phyloP scores from a whole-genome alignment of 2,113 vertebrate genomes.

The Calidris pugnax region DNA sequence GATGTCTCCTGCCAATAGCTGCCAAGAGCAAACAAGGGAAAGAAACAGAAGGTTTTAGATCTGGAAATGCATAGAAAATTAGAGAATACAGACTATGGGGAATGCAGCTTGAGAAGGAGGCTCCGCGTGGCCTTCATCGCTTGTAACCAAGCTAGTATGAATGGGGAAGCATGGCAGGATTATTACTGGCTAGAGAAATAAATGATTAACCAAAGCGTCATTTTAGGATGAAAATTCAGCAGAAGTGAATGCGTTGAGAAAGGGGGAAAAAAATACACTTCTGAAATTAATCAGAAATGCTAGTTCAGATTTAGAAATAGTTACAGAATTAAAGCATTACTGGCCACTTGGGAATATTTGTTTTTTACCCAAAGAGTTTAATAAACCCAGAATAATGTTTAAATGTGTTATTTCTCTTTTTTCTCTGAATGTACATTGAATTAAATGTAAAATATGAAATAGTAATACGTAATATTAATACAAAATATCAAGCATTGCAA shows the following conservation, averaged over 20 bases:
- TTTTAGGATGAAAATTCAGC: background rate
- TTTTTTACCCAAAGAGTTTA: background rate
- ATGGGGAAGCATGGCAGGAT: background rate
- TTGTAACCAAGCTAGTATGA: background rate
- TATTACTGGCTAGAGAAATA: background rate
- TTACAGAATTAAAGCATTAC: background rate
- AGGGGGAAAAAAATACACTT: background rate
- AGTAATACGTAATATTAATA: background rate
- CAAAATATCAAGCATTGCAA: background rate
- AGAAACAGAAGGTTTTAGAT: constrained; percentile 57
- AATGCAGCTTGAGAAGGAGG: constrained; percentile 15
- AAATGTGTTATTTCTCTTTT: background rate
- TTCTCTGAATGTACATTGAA: background rate
- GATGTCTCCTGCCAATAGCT: constrained; percentile 62
- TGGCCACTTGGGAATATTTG: background rate
- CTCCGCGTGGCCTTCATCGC: background rate
- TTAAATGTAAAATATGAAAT: background rate
- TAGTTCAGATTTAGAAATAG: background rate
- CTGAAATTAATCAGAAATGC: background rate
- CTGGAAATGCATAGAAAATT: constrained; percentile 40
- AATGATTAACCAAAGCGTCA: background rate
- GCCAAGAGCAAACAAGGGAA: constrained; percentile 56
- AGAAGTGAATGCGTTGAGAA: background rate
- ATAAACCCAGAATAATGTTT: background rate
- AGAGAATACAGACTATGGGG: background rate